Percentiles rank a stretch among this genome's conserved stretches.
Evolutionary conservation across 64 coral and sea anemone genomes (phyloP).

Genomic region (Montipora sp.): DNA sequence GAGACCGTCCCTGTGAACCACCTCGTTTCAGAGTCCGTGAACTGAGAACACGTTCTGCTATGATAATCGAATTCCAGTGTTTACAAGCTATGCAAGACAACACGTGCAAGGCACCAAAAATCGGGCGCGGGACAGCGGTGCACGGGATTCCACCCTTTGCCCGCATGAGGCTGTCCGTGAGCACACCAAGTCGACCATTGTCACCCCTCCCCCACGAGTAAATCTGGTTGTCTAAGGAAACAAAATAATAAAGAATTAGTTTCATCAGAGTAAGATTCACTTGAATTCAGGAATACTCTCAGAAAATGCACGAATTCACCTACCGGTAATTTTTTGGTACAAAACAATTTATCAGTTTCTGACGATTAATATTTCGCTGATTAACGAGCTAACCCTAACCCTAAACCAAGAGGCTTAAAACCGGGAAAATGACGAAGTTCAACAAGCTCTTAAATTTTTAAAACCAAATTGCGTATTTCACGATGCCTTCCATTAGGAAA

Average conservation of each 20-base stretch:
- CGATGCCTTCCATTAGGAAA: no score
- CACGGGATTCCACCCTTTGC: constrained; percentile 81
- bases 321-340: no score
- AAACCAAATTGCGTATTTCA: no score
- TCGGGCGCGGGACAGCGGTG: constrained; percentile 88
- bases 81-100: constrained; percentile 89
- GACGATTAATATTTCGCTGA: no score
- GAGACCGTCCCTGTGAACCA: constrained; percentile 34
- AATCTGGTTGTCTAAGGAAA: constrained; percentile 79
- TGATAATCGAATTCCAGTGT: constrained; percentile 97
- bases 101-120: constrained; percentile 95
- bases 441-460: no score
- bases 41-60: constrained; percentile 63
- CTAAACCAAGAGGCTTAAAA: no score
- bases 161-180: constrained; percentile 74
- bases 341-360: no score
- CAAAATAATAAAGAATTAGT: not conserved
- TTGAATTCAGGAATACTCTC: not conserved
- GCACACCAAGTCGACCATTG: constrained; percentile 87
- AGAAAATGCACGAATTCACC: no score
- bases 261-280: not conserved
- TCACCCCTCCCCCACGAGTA: constrained; percentile 97
- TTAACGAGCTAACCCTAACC: no score
- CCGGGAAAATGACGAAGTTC: no score
- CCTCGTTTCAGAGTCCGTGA: constrained; percentile 28